A percentile compares a stretch with the other conserved stretches of the same genome.
These are phyloP conservation scores for Plagiodera versicolora DNA, from an alignment of 2,888 invertebrate species.

Conservation along the genomic window DNA sequence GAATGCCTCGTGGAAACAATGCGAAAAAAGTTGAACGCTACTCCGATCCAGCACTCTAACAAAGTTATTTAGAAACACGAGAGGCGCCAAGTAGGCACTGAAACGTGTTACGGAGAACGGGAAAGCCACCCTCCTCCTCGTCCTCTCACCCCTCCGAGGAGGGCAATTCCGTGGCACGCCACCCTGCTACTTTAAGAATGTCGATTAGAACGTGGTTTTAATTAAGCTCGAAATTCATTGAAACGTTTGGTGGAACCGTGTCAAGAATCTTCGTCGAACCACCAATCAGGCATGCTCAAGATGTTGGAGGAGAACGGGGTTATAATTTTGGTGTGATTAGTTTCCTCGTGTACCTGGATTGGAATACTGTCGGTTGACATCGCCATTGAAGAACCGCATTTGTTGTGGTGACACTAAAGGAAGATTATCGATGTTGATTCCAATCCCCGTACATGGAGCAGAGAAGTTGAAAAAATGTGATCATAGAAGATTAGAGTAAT, in stretches of 20 bases:
- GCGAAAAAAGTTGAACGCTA: conserved; percentile 14
- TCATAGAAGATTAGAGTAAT: too few relatives aligned
- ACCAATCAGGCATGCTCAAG: not conserved
- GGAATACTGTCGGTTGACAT: too few relatives aligned
- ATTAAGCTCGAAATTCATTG: conserved; percentile 37
- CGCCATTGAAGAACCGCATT: too few relatives aligned
- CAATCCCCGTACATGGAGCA: too few relatives aligned
- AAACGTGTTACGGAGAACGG: conserved; percentile 33
- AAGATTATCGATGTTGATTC: too few relatives aligned
- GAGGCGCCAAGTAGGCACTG: conserved; percentile 29
- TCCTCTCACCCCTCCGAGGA: conserved; percentile 3
- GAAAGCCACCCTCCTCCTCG: conserved; percentile 21
- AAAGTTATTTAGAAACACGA: conserved; percentile 22
- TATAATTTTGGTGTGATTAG: too few relatives aligned
- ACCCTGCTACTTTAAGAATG: conserved; percentile 31
- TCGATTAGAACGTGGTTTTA: conserved; percentile 35
- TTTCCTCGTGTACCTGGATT: too few relatives aligned
- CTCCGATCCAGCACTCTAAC: conserved; percentile 5
- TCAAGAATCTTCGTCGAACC: conserved; percentile 28
- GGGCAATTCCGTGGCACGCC: conserved; percentile 12
- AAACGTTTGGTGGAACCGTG: conserved; percentile 28
- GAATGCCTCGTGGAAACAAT: conserved; percentile 17
- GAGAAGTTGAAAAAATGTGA: too few relatives aligned
- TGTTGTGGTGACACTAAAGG: too few relatives aligned
- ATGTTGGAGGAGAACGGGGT: not conserved